Base-by-base conservation (phyloP, 92 coral and sea anemone genomes). In the Epizoanthus fatuus region DNA sequence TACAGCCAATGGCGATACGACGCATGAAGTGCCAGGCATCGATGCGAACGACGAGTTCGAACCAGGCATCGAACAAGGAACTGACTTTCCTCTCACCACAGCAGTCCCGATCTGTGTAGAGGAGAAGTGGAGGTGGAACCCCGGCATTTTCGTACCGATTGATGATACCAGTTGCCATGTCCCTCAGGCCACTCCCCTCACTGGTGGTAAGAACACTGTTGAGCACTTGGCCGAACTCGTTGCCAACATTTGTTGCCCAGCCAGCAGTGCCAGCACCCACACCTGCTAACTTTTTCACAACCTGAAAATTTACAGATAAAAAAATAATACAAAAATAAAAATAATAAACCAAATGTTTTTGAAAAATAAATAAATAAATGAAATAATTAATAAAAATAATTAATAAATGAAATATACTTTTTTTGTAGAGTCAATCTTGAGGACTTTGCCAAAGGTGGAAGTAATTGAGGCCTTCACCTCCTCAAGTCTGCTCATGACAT, bases 71-170 rank as follows among this genome's bases (percentile, higher is more conserved):
- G 19, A 83, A 83, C 70, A 56, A n/a, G 39, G 81, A 49, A 38
- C 68, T 72, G 81, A 72, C 72, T 5, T 65, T 51, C 19, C 80
- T 38, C 64, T 72, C 77, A 55, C 86, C 86, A 81, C 86, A 81
- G 69, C 86, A 81, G 86, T 81, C 86, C 20, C 79, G 66, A 68
- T 81, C 86, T 14, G 86, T 67, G 86, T 81, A 81, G 25, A 81
- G 19, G 25, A 81, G 19, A 20, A 3, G 3, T 9, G 84, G 80
- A 13, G 80, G 80, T 37, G 16, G 40, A 12, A 74, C 62, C n/a
- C 80, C 63, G 7, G 80, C 80, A 57, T 74, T 13, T 20, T 55
- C 49, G 29, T 78, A 78, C 20, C 51, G 73, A 15, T 56, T 0
- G 29, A 59, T 4, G 15, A 78, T 58, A 3, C 72, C 72, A 22